Conservation (phyloP, 2,888 invertebrate species). For the Adelognathus sp. region DNA sequence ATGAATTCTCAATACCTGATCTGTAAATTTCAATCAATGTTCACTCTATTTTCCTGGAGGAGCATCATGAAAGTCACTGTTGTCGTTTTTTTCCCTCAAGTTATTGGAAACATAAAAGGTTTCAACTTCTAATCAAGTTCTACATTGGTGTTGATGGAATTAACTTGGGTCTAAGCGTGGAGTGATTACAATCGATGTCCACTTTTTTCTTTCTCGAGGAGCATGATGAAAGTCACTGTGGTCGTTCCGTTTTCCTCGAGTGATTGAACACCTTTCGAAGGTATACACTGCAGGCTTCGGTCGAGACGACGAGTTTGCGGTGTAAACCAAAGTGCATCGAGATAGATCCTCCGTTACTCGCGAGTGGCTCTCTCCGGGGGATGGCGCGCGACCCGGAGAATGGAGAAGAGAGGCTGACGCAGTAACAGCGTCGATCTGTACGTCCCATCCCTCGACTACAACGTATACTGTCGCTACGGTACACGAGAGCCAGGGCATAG, state of each 20-base stretch:
- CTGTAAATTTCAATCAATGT: no score
- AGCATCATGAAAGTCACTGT: background rate
- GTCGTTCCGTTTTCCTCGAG: background rate
- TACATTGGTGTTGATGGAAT: no score
- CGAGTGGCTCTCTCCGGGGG: background rate
- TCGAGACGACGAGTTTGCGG: background rate
- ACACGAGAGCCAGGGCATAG: conserved; percentile 2
- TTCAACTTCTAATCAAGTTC: no score
- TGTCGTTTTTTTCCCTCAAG: background rate
- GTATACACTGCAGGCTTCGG: background rate
- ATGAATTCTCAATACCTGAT: no score
- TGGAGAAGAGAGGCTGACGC: conserved; percentile 5
- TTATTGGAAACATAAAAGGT: no score
- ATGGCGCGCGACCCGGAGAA: background rate
- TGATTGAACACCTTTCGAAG: background rate
- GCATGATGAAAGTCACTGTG: background rate
- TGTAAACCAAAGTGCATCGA: background rate
- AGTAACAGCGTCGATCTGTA: conserved; percentile 1
- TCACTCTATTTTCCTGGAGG: no score
- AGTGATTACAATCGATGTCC: no score
- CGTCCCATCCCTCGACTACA: background rate
- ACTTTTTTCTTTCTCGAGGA: no score
- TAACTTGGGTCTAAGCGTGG: no score
- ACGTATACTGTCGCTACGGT: no score
- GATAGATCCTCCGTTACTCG: background rate